Evolutionary conservation across 2,797 vertebrate genomes (phyloP).

Genomic region (Gymnothorax javanicus): DNA sequence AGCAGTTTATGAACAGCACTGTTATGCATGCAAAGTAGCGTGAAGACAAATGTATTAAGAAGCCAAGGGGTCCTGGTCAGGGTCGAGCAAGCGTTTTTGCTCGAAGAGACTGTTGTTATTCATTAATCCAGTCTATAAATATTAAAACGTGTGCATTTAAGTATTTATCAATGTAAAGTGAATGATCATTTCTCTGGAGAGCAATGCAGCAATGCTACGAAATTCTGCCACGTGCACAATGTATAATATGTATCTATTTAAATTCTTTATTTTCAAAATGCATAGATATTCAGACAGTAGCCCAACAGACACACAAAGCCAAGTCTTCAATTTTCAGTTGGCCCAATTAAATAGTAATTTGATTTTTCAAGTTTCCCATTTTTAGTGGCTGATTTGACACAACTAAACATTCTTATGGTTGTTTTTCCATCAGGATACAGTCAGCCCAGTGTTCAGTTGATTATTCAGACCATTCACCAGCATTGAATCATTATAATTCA

Average conservation of each 20-base stretch:
- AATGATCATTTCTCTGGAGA: conserved; percentile 43
- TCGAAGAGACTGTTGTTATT: background rate
- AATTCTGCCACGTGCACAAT: conserved; percentile 19
- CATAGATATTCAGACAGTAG: background rate
- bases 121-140: background rate
- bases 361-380: background rate
- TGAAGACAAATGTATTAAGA: too few relatives aligned
- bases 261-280: background rate
- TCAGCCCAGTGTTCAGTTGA: background rate
- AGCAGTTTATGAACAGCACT: too few relatives aligned
- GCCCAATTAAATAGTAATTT: background rate
- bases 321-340: conserved; percentile 17
- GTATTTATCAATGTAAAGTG: conserved; percentile 45
- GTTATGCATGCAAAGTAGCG: too few relatives aligned
- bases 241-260: background rate
- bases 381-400: background rate
- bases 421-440: background rate
- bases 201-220: conserved; percentile 37
- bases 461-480: background rate
- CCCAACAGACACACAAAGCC: background rate
- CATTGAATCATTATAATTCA: background rate
- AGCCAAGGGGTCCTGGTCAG: too few relatives aligned
- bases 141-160: conserved; percentile 34
- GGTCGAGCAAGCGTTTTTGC: background rate
- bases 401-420: background rate